Base-by-base conservation (phyloP, 2,888 invertebrate genomes). In the Gortyna flavago region DNA sequence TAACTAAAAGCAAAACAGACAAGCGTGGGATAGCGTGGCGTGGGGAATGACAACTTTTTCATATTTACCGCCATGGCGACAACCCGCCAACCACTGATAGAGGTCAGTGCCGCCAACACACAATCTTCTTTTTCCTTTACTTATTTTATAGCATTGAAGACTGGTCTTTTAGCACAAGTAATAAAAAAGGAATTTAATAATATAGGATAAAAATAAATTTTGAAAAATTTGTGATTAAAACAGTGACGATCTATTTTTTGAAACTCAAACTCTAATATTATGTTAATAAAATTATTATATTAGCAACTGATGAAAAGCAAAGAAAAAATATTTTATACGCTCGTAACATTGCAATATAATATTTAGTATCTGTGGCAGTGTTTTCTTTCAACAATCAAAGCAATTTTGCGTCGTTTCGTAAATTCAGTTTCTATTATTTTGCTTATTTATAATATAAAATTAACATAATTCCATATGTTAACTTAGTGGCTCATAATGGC, bases 401-500 rank as follows among this genome's bases (percentile, higher is more conserved):
- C 75, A 84, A 83, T 89, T 89, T 90, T 86, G 89, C 87, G 88
- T 89, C 87, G 84, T 86, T 88, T 87, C 79, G 74, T 85, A 70
- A 83, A 90, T 88, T 78, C 88, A 82, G 86, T 89, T 89, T 88
- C 79, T 88, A 85, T 79, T 85, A 81, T 86, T 85, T 85, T 81
- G 71, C 76, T 77, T 84, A 76, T 65, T 70, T 79, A 68, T 1
- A 38, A 48, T 59, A 77, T 51, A 25, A 62, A 41, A 70, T n/a
- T 68, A n/a, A 72, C 32, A 41, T n/a, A 72, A 44, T 73, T 38
- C 59, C 74, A 0, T 69, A 85, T 84, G 87, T 66, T 77, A 69
- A 76, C 51, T 54, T 85, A 81, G 79, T 35, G 35, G 57, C 32
- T 68, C 54, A 82, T 79, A 84, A 96, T 96, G 96, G 92, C 96